A percentile compares a stretch with the other conserved stretches of the same genome.
phyloP scores from a whole-genome alignment of 2,888 invertebrate species.

The Beris chalybata region DNA sequence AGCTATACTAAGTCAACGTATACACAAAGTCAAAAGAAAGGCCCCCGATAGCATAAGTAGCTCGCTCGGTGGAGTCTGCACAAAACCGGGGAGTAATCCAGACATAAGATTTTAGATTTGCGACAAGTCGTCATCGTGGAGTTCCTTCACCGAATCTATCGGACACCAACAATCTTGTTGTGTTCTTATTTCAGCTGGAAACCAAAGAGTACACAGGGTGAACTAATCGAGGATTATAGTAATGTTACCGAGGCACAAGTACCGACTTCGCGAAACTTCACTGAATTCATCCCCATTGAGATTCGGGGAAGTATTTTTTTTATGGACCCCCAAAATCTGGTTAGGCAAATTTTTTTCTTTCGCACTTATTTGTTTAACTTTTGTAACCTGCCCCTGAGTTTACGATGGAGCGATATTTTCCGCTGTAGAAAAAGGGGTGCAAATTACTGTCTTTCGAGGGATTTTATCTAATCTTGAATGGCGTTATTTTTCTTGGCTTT shows the following conservation, averaged over 20 bases:
- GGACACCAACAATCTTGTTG: slow-evolving; percentile 5
- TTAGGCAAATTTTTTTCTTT: slow-evolving; percentile 8
- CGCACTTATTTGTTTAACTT: slow-evolving; percentile 27
- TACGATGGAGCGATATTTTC: slow-evolving; percentile 16
- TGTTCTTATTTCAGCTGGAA: background rate
- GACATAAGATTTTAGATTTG: slow-evolving; percentile 31
- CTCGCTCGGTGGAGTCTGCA: slow-evolving; percentile 8
- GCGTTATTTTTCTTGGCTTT: slow-evolving; percentile 30
- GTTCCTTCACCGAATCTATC: slow-evolving; percentile 18
- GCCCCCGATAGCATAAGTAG: slow-evolving; percentile 27
- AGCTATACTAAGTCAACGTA: slow-evolving; percentile 30
- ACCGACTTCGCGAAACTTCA: slow-evolving; percentile 17
- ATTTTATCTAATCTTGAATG: slow-evolving; percentile 28
- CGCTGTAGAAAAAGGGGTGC: slow-evolving; percentile 29
- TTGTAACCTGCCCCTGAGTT: slow-evolving; percentile 7
- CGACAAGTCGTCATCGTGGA: slow-evolving; percentile 29
- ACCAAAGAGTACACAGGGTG: slow-evolving; percentile 2
- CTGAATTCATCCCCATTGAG: slow-evolving; percentile 9
- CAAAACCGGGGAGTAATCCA: slow-evolving; percentile 9
- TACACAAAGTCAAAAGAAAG: slow-evolving; percentile 19
- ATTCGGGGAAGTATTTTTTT: slow-evolving; percentile 13
- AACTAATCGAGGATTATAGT: slow-evolving; percentile 11
- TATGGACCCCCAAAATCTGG: slow-evolving; percentile 9
- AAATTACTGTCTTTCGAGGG: slow-evolving; percentile 25
- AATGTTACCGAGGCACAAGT: slow-evolving; percentile 17